A percentile compares a stretch with the other conserved stretches of the same genome.
Evolutionary conservation across 2,113 vertebrate species (phyloP).

Genomic region (Pteropus alecto): DNA sequence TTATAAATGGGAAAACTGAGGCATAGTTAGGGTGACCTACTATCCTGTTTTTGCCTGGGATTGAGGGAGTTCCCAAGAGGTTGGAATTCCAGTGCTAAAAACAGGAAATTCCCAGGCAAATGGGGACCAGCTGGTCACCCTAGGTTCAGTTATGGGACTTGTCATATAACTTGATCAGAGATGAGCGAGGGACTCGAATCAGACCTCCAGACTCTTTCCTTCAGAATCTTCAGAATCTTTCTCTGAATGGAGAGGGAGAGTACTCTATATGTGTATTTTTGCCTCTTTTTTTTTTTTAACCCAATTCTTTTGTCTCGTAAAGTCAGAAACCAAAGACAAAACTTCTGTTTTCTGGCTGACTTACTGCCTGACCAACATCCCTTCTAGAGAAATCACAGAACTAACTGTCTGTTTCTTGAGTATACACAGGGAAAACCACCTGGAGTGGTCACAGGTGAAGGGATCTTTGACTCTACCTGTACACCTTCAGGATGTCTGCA

Average conservation of each 20-base stretch:
- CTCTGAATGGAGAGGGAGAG: neutral
- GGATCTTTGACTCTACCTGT: neutral
- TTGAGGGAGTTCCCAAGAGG: neutral
- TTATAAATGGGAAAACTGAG: neutral
- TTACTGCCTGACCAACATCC: neutral
- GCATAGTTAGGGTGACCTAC: neutral
- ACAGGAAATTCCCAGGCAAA: neutral
- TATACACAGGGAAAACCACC: neutral
- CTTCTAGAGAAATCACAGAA: neutral
- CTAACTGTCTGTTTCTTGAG: neutral
- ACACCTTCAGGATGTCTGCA: neutral
- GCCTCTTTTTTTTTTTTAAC: neutral
- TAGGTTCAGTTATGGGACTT: neutral
- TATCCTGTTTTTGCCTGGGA: neutral
- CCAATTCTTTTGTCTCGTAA: neutral
- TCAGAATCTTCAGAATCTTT: neutral
- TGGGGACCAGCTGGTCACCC: neutral
- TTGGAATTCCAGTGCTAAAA: neutral
- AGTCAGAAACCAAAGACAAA: neutral
- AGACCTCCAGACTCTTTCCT: neutral
- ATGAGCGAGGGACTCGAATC: neutral
- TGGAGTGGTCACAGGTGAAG: neutral
- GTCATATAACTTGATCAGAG: neutral
- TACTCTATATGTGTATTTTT: neutral
- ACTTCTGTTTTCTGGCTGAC: neutral